Evolutionary conservation across 2,888 invertebrate species (phyloP).

Genomic region (Chrysolina haemoptera): DNA sequence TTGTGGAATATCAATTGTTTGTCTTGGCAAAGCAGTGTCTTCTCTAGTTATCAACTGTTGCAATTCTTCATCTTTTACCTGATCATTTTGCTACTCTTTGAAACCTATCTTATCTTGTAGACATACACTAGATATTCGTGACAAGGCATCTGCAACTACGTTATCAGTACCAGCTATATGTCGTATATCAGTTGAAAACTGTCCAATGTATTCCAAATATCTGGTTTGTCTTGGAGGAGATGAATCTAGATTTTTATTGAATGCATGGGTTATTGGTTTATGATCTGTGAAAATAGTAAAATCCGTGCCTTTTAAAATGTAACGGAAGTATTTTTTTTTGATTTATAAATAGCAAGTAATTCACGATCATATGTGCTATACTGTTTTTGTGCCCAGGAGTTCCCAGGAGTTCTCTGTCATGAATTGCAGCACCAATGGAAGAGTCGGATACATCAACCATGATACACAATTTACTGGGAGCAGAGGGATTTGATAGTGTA

Average conservation of each 20-base stretch:
- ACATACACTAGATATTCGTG: constrained; percentile 1
- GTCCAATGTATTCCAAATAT: constrained; percentile 7
- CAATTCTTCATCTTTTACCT: neutral
- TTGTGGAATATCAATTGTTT: neutral
- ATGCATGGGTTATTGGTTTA: constrained; percentile 11
- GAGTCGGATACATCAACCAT: neutral
- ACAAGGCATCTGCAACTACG: constrained; percentile 11
- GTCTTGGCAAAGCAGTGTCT: neutral
- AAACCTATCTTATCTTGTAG: neutral
- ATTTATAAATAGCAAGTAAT: constrained; percentile 11
- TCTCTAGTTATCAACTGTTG: neutral
- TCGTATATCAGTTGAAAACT: constrained; percentile 26
- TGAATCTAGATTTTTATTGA: neutral
- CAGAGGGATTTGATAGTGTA: no score
- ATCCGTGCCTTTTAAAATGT: neutral
- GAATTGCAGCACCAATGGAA: neutral
- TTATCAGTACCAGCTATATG: constrained; percentile 20
- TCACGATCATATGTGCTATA: constrained; percentile 19
- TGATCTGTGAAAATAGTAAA: constrained; percentile 14
- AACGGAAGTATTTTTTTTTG: constrained; percentile 16
- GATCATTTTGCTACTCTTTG: neutral
- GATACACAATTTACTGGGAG: neutral
- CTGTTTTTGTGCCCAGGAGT: neutral
- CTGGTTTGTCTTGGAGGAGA: constrained; percentile 1
- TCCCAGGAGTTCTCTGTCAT: no score